Conservation (phyloP, 2,113 vertebrate genomes). For the Apeltes quadracus region DNA sequence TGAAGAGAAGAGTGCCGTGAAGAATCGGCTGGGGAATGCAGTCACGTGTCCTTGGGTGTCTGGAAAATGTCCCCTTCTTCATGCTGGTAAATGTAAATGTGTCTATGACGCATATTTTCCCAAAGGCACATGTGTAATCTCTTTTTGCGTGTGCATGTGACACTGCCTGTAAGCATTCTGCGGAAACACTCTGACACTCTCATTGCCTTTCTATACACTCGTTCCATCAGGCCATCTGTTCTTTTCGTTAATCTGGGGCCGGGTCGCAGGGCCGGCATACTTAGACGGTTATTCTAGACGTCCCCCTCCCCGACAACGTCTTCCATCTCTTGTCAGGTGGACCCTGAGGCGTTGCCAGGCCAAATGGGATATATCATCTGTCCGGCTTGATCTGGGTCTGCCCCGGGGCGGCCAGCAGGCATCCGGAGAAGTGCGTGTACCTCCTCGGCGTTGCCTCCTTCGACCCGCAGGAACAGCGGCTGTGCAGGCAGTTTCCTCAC, state of each 20-base stretch:
- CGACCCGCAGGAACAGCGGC: too few species aligned
- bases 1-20: not conserved
- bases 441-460: not conserved
- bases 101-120: not conserved
- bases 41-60: not conserved
- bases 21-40: not conserved
- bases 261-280: not conserved
- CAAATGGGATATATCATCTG: not conserved
- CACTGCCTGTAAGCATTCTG: not conserved
- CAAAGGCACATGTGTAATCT: not conserved
- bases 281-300: not conserved
- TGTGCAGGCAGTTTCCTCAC: not conserved
- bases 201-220: not conserved
- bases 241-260: not conserved
- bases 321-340: not conserved
- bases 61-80: constrained; percentile 8
- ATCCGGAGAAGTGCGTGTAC: not conserved
- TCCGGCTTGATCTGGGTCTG: not conserved
- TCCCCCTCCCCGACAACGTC: not conserved
- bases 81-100: not conserved
- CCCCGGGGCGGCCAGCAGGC: not conserved
- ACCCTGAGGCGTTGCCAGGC: not conserved
- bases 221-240: not conserved
- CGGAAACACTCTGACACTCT: not conserved
- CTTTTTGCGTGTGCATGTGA: not conserved